These are phyloP conservation scores for Novumbra hubbsi DNA, from an alignment of 2,797 vertebrate genomes.

Conservation along the genomic window DNA sequence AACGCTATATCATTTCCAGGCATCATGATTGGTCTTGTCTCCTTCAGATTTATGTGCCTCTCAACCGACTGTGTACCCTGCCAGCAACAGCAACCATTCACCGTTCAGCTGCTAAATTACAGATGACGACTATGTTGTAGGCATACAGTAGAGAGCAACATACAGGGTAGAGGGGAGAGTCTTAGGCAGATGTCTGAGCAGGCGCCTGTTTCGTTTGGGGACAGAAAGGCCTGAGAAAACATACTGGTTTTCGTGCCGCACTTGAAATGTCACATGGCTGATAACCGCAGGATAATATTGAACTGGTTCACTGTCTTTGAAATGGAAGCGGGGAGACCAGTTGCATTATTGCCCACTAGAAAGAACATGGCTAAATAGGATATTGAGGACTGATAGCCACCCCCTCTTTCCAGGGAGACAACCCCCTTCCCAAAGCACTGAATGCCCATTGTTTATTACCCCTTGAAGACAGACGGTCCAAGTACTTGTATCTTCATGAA, in stretches of 20 bases:
- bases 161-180: not conserved
- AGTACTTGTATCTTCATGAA: too few species aligned
- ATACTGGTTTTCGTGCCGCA: not conserved
- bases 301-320: not conserved
- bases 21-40: not conserved
- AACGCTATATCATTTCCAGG: slow-evolving; percentile 4
- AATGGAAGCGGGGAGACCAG: too few species aligned
- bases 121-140: not conserved
- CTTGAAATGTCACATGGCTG: not conserved
- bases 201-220: not conserved
- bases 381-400: too few species aligned
- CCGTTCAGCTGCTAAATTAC: not conserved
- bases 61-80: not conserved
- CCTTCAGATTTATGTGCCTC: not conserved
- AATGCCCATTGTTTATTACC: too few species aligned
- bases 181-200: not conserved
- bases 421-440: too few species aligned
- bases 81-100: not conserved
- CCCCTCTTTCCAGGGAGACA: too few species aligned
- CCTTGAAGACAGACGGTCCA: too few species aligned
- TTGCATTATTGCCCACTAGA: too few species aligned
- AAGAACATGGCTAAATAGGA: too few species aligned
- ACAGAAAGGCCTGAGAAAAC: not conserved
- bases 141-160: not conserved
- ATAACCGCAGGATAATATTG: not conserved